Evolutionary conservation across 2,113 vertebrate species (phyloP), one percentile per base, ranked within the genome.

Genomic region (Catharus bicknelli): DNA sequence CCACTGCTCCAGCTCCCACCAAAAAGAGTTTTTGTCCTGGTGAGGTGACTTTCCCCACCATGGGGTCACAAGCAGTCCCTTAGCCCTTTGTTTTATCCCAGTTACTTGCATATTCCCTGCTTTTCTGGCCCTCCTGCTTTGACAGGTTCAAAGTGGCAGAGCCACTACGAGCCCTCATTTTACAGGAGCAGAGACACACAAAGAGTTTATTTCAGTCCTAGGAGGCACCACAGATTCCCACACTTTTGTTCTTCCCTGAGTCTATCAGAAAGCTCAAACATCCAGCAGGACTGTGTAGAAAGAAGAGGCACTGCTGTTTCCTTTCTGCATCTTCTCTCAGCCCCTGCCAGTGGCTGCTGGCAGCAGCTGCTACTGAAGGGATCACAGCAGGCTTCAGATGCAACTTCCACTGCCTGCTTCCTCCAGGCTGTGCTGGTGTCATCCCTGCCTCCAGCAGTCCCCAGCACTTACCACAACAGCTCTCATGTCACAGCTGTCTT

Each of bases 141-240:
- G 64, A 78, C 53, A 61, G 61, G 62, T 79, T 96, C 86, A 79
- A 83, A 94, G 90, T 29, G 53, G 45, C 73, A 84, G 62, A 89
- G 84, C 29, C 63, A 86, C 66, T 47, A 16, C 5, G 25, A 51
- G 34, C 51, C 50, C 54, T 77, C 55, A 18, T 75, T 91, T 76
- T 57, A 57, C 26, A 77, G 84, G 50, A 66, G 70, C 62, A 77
- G 78, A 90, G 67, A 42, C 48, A 87, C 55, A 72, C 26, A 47
- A 34, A 74, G 72, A 45, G 78, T 77, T 88, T 80, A 80, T 86
- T 77, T 91, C 13, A 88, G 72, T 89, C 63, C 15, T 36, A 59
- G 79, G 81, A 91, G 70, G 68, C 55, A 73, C 36, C 75, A 59
- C 72, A 83, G 40, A 83, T 83, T 51, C 55, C 34, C 40, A 79